Evolutionary conservation across 2,888 invertebrate species (phyloP), one percentile per base, ranked within the genome.

Genomic region (Pseudoips prasinana): DNA sequence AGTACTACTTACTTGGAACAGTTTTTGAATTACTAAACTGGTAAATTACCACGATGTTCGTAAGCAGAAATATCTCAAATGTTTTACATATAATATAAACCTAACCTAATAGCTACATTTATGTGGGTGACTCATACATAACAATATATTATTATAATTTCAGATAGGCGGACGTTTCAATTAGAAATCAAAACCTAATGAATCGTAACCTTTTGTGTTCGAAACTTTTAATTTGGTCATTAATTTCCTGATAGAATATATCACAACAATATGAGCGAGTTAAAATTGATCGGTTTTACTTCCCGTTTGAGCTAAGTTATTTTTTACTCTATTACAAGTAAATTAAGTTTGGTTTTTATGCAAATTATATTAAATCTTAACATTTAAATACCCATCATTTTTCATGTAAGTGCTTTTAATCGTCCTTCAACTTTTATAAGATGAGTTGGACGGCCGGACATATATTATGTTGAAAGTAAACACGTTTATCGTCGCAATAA

Each of bases 381-480:
- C 59, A 52, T 56, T 56, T 42, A 30, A 24, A 25, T 30, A 7
- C 17, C 33, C 23, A 33, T 45, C 19, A 47, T 55, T 31, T 26
- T 41, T 46, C 33, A 48, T 35, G 32, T 29, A 7, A 24, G 8
- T 35, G 20, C 19, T 36, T 30, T 28, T 22, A 22, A 23, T 33
- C 20, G 32, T 26, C 44, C 58, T 54, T 47, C 31, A 44, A 44
- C 18, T 39, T 29, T 32, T 33, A 19, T 32, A 11, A 22, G 18
- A 19, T 22, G 29, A 27, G n/a, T 20, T 7, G 7, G 7, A 20
- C 14, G 14, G 14, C n/a, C n/a, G n/a, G 5, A 3, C 14, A 14
- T 7, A 5, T 7, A n/a, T 20, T 20, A n/a, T 20, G 20, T 20
- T 7, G 20, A 20, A 20, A 20, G 20, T 20, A n/a, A 20, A 20